Conservation (phyloP, 2,113 vertebrate genomes). For the Crotalus tigris region DNA sequence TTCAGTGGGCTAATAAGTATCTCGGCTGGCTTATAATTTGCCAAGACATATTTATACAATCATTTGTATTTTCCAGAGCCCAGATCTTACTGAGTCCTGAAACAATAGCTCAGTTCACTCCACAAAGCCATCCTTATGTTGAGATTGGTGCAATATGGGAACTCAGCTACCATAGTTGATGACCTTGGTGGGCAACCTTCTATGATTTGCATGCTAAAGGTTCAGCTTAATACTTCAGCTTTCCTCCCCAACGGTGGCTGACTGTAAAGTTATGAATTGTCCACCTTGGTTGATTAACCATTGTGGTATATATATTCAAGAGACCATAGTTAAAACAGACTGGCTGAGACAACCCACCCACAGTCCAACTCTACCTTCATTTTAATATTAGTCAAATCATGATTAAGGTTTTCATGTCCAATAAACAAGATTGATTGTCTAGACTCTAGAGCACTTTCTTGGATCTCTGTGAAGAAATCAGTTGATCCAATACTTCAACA, state of each 20-base stretch:
- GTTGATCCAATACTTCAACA: constrained; percentile 9
- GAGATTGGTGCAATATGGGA: too few relatives aligned
- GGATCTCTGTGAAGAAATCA: not conserved
- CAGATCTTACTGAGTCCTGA: not conserved
- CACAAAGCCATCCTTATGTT: too few relatives aligned
- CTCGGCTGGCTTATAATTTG: not conserved
- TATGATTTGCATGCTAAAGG: not conserved
- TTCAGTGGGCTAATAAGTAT: not conserved
- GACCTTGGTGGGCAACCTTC: too few relatives aligned
- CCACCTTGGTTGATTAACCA: not conserved
- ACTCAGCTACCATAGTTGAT: too few relatives aligned
- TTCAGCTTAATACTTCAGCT: not conserved
- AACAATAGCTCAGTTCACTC: not conserved
- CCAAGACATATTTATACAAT: not conserved
- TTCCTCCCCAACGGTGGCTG: not conserved
- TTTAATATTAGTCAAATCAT: not conserved
- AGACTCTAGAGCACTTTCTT: not conserved
- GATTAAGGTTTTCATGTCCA: not conserved
- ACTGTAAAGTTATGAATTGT: not conserved
- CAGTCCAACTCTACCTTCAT: not conserved
- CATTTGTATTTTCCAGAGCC: not conserved
- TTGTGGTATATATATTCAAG: not conserved
- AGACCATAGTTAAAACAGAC: not conserved
- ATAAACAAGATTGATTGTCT: not conserved
- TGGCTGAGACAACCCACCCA: not conserved